Evolutionary conservation across 2,888 invertebrate genomes (phyloP).

Genomic region (Mythimna impura): DNA sequence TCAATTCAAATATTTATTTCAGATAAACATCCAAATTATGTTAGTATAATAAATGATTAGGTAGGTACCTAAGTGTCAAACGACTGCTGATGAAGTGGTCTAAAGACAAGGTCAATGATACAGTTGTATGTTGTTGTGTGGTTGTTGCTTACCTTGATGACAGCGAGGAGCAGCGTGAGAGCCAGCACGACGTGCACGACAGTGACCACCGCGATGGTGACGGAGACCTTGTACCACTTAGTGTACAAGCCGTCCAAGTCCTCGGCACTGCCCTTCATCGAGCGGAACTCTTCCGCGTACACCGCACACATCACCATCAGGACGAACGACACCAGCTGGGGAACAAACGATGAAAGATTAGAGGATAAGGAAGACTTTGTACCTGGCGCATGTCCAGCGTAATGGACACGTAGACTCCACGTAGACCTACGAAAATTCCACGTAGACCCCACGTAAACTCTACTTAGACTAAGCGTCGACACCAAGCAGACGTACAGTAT

Average conservation of each 20-base stretch:
- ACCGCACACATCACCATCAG: constrained; percentile 75
- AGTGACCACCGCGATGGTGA: constrained; percentile 70
- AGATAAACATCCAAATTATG: too few relatives aligned
- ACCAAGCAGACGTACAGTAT: too few relatives aligned
- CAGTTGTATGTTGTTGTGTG: too few relatives aligned
- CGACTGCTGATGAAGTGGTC: too few relatives aligned
- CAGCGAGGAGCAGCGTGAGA: constrained; percentile 71
- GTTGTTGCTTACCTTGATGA: constrained; percentile 75
- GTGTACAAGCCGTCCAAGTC: constrained; percentile 78
- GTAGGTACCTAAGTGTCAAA: too few relatives aligned
- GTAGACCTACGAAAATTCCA: not conserved
- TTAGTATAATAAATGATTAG: too few relatives aligned
- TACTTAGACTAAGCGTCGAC: too few relatives aligned
- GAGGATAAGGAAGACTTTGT: too few relatives aligned
- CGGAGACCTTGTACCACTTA: constrained; percentile 71
- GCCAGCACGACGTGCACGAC: constrained; percentile 79
- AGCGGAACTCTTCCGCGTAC: constrained; percentile 72
- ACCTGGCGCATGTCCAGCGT: not conserved
- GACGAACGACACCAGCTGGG: constrained; percentile 75
- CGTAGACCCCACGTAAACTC: too few relatives aligned
- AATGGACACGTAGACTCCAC: not conserved
- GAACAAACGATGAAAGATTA: constrained; percentile 13
- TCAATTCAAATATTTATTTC: too few relatives aligned
- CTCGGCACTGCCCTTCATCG: constrained; percentile 72
- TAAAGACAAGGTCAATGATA: too few relatives aligned